These are phyloP conservation scores for Acromyrmex charruanus DNA, from an alignment of 1,140 invertebrate genomes.

Conservation along the genomic window DNA sequence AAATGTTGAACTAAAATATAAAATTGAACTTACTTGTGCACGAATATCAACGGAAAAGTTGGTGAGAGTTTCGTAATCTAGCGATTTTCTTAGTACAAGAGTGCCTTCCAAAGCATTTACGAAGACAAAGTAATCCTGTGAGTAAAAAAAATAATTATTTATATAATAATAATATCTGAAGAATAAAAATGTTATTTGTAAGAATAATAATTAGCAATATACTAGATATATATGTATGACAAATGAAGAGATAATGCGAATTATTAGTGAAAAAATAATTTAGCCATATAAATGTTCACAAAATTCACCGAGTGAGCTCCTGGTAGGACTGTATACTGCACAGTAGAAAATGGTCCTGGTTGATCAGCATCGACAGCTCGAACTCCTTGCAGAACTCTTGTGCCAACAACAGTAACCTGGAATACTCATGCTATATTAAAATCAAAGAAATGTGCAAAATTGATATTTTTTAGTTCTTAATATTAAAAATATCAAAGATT, in stretches of 20 bases:
- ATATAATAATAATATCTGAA: neutral
- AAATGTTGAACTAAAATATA: neutral
- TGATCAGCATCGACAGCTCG: conserved; percentile 94
- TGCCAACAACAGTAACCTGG: conserved; percentile 93
- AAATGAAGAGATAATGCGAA: neutral
- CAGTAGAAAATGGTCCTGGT: conserved; percentile 95
- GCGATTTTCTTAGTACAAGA: conserved; percentile 91
- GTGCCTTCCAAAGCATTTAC: conserved; percentile 95
- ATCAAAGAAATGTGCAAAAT: neutral
- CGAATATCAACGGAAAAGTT: conserved; percentile 93
- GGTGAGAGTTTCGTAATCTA: conserved; percentile 94
- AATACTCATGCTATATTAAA: neutral
- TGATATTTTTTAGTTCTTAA: neutral
- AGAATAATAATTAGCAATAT: neutral
- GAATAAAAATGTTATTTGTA: conserved; percentile 1
- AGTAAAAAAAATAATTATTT: conserved; percentile 22
- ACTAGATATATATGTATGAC: neutral
- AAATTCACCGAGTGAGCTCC: conserved; percentile 91
- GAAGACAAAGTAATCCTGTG: conserved; percentile 93
- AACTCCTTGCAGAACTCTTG: conserved; percentile 92
- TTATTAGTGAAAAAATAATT: neutral
- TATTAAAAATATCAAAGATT: conserved; percentile 11
- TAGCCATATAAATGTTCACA: conserved; percentile 2
- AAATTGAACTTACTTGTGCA: conserved; percentile 87
- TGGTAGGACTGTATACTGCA: conserved; percentile 93